These are phyloP conservation scores for Catonia carolina DNA, from an alignment of 2,888 invertebrate species.

Conservation along the genomic window DNA sequence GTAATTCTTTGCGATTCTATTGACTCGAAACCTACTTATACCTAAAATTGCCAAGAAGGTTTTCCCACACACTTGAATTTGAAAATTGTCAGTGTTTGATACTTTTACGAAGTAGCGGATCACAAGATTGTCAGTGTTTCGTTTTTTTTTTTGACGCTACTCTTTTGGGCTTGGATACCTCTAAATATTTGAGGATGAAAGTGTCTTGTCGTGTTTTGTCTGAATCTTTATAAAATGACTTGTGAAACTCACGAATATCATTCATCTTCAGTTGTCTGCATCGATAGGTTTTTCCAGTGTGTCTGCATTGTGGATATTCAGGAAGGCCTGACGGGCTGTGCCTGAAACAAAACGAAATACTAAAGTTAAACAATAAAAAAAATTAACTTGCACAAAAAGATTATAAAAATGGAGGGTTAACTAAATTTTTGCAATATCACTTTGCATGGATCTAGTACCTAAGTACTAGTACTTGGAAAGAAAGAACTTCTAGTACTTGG, in stretches of 20 bases:
- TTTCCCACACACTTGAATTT: constrained; percentile 20
- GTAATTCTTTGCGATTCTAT: constrained; percentile 15
- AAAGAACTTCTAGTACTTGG: no score
- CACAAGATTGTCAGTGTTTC: constrained; percentile 3
- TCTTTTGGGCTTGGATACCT: constrained; percentile 7
- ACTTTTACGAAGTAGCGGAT: constrained; percentile 15
- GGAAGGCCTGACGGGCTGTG: constrained; percentile 12
- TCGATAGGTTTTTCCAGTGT: constrained; percentile 14
- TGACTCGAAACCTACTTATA: constrained; percentile 11
- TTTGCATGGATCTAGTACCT: no score
- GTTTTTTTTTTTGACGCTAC: constrained; percentile 3
- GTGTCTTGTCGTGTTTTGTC: constrained; percentile 10
- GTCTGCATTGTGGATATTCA: constrained; percentile 9
- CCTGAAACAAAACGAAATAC: constrained; percentile 17
- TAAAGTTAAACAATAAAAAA: no score
- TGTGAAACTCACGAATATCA: constrained; percentile 15
- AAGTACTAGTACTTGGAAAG: no score
- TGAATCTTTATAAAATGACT: constrained; percentile 13
- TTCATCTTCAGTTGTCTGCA: constrained; percentile 11
- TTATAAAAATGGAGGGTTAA: no score
- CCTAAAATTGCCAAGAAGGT: constrained; percentile 14
- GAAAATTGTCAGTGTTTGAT: constrained; percentile 12
- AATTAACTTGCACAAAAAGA: no score
- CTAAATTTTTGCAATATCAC: no score
- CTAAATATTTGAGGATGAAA: constrained; percentile 16